These are phyloP conservation scores for Goniozus legneri DNA, from an alignment of 1,140 invertebrate species.

Conservation along the genomic window DNA sequence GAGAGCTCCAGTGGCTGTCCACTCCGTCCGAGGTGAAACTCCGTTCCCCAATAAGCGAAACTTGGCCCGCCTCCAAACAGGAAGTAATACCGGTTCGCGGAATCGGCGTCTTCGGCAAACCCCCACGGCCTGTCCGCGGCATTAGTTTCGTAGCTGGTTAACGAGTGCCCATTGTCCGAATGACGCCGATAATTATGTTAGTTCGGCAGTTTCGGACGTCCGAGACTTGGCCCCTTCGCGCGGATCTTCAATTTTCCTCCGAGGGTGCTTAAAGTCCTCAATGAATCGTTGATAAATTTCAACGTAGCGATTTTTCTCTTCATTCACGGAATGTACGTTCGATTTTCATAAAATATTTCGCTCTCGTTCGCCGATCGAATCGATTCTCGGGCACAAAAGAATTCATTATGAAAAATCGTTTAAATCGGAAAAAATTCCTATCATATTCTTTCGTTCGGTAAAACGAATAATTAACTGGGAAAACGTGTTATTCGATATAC, in stretches of 20 bases:
- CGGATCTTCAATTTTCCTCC: background rate
- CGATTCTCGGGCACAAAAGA: too few relatives aligned
- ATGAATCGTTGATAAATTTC: background rate
- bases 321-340: too few relatives aligned
- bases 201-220: slow-evolving; percentile 21
- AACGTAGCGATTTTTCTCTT: too few relatives aligned
- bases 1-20: background rate
- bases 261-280: background rate
- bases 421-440: too few relatives aligned
- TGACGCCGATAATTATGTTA: slow-evolving; percentile 45
- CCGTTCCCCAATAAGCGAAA: slow-evolving; percentile 39
- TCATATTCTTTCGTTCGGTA: too few relatives aligned
- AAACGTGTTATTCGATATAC: too few relatives aligned
- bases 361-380: background rate
- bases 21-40: slow-evolving; percentile 6
- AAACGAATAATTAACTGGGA: too few relatives aligned
- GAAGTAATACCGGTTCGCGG: slow-evolving; percentile 41
- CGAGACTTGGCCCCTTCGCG: too few relatives aligned
- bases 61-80: slow-evolving; percentile 43
- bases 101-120: slow-evolving; percentile 28
- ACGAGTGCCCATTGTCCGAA: slow-evolving; percentile 44
- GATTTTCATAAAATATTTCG: background rate
- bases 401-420: too few relatives aligned
- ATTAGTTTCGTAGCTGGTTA: slow-evolving; percentile 37
- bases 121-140: slow-evolving; percentile 21